Evolutionary conservation across 2,797 vertebrate genomes (phyloP), one percentile per base, ranked within the genome.

Genomic region (Enteromius viviparus): DNA sequence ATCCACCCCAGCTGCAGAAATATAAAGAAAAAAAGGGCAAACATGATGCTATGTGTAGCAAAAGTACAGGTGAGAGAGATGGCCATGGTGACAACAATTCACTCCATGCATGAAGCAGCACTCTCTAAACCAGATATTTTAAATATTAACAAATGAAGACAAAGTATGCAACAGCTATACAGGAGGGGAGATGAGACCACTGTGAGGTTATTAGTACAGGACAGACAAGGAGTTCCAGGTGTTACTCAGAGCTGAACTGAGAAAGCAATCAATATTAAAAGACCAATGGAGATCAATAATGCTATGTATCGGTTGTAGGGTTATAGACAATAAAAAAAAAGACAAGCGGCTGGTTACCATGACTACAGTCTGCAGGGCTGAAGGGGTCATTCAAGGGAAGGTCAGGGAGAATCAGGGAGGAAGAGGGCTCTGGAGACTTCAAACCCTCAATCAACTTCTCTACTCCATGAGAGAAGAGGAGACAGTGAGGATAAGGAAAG

Each of bases 391-490:
- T 91, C 69, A 95, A 94, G 91, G 96, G 95, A 92, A 97, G 93
- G 86, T 97, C 95, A 45, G 96, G 95, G 89, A 97, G 95, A 92
- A 97, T 95, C 87, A 97, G 93, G 76, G 95, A 93, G 89, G 87
- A 86, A 74, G 87, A 86, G 71, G 94, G 94, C 88, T 97, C 96
- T 75, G 96, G 96, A 94, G 95, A 96, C 93, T 95, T 96, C 90
- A 97, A 94, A 89, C 96, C 95, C 94, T 97, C 95, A 87, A 97
- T 97, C 93, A 97, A 94, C 92, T 96, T 97, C 91, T 97, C 97
- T 98, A 93, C 89, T 91, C 75, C 92, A 82, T 77, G 86, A 92
- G 70, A 51, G 88, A 90, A 85, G 90, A 83, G 89, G 21, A 90
- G 32, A 84, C 26, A 42, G 65, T 3, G 21, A 81, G 26, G 42